Evolutionary conservation across 2,888 invertebrate species (phyloP).

Genomic region (Notocelia uddmanniana): DNA sequence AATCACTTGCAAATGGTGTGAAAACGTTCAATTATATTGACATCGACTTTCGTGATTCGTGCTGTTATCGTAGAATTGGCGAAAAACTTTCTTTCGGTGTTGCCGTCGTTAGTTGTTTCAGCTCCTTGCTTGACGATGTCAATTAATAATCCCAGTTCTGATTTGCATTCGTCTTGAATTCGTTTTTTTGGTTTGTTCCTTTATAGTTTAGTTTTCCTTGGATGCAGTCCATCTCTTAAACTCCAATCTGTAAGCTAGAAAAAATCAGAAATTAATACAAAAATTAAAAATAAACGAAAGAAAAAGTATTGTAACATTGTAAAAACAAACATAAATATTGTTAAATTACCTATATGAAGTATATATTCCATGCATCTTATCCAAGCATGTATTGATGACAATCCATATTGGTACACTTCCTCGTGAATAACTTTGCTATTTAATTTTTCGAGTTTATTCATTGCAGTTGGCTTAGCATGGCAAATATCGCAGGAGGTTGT

Average conservation of each 20-base stretch:
- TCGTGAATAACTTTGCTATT: constrained; percentile 7
- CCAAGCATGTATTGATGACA: constrained; percentile 8
- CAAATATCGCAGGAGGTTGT: constrained; percentile 4
- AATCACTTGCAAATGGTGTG: too few species aligned
- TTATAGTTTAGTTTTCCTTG: constrained; percentile 9
- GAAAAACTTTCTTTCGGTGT: background rate
- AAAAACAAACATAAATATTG: too few species aligned
- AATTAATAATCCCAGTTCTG: background rate
- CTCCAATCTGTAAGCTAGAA: constrained; percentile 3
- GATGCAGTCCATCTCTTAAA: constrained; percentile 7
- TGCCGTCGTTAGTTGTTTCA: constrained; percentile 12
- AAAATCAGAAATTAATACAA: background rate
- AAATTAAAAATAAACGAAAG: background rate
- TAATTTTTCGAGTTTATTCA: background rate
- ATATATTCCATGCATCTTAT: constrained; percentile 4
- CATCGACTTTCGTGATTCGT: too few species aligned
- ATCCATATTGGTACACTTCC: constrained; percentile 11
- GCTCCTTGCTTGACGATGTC: constrained; percentile 22
- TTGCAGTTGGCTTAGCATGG: constrained; percentile 2
- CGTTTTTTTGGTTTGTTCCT: constrained; percentile 12
- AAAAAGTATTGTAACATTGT: background rate
- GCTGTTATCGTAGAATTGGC: background rate
- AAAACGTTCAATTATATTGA: too few species aligned
- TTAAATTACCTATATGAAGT: constrained; percentile 11
- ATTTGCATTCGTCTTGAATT: constrained; percentile 12